Evolutionary conservation across 37 sponge, comb jelly and placozoan genomes (phyloP), one percentile per base, ranked within the genome.

Genomic region (Haliclona indistincta): DNA sequence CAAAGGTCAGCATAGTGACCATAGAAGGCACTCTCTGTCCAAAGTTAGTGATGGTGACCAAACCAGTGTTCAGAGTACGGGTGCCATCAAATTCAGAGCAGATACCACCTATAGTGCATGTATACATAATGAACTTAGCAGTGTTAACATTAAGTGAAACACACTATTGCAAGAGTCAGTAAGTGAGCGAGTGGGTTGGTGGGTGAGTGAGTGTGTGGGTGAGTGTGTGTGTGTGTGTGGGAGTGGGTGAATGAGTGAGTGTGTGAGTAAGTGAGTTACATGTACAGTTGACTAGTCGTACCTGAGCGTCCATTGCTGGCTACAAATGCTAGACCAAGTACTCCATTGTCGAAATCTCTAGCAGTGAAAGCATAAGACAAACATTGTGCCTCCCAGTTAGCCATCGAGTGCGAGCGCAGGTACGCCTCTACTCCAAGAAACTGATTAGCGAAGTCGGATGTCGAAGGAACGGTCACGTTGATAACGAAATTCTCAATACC

Each of bases 301-400:
- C 54, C 20, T 45, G 54, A 6, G 81, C 49, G 19, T 49, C 85
- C 43, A 89, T 89, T 15, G 79, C 34, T 54, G 86, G 84, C 97
- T 34, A 96, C 83, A 63, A 84, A 96, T 0, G 97, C 97, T 42
- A 96, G 73, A 5, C 97, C 97, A 0, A 96, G 71, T 19, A 96
- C 97, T 28, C 97, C 97, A 67, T 73, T 55, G 63, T 86, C 86
- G 67, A 97, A 97, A 42, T 97, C 94, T 0, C 97, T 85, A 76
- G 84, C 51, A 4, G 97, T 93, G 84, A 97, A 97, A 1, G 81
- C 81, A 64, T 86, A 89, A 13, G 83, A 75, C 20, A 90, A 83
- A 77, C 94, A 97, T 70, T 73, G 93, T 7, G 73, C 76, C 7
- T 56, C 40, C 64, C 69, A 86, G 55, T 88, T 67, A 15, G 55